Evolutionary conservation across 2,888 invertebrate genomes (phyloP), one percentile per base, ranked within the genome.

Genomic region (Chalcosyrphus nemorum): DNA sequence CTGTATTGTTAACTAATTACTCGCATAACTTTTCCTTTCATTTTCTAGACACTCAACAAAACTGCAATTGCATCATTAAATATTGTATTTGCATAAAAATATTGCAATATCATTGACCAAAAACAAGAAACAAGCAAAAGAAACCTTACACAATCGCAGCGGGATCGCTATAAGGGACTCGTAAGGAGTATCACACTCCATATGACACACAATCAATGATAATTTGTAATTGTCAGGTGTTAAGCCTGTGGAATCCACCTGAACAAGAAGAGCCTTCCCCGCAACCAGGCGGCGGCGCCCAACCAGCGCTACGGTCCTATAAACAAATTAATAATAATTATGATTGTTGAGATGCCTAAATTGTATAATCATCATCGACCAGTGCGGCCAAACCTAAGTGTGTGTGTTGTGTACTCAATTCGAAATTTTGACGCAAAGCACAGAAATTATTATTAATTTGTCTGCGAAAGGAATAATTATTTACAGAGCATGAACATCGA

Each of bases 171-270:
- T 61, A 74, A 84, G 78, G 74, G 68, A 74, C 77, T 66, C 65
- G 61, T 50, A 47, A 66, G 56, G 74, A 74, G 63, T 78, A 78
- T 80, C 80, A 84, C 74, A 74, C 84, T 68, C 57, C 57, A 65
- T 63, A 84, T 70, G 84, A 80, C 80, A 84, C 56, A 80, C 84
- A 84, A 80, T 84, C 80, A 84, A 84, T 84, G 84, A 80, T 84
- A 81, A 85, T 85, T 85, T 85, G 85, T 85, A 66, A 81, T 75
- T 85, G 85, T 85, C 85, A 85, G 81, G 85, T 85, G 85, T 85
- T 71, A 52, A 80, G 41, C 19, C 52, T 15, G 47, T 50, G 70
- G 85, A 85, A 85, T 81, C 66, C 85, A 85, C 85, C 85, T 85
- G 80, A 85, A 65, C 4, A 81, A 65, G 82, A 57, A 63, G 54